Evolutionary conservation across 2,888 invertebrate species (phyloP).

Genomic region (Dendrolimus pini): DNA sequence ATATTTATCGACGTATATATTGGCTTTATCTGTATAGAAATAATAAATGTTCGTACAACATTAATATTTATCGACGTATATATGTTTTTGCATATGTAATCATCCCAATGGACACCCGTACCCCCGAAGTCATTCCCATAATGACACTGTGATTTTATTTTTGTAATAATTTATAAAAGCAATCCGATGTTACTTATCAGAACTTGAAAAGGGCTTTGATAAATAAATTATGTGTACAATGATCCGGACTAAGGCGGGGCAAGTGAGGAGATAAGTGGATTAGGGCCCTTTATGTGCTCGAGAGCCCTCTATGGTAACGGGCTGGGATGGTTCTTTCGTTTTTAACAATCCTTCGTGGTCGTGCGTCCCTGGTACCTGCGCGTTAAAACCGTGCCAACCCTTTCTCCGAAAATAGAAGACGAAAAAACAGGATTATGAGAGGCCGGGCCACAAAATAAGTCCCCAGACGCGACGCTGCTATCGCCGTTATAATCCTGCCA

Average conservation of each 20-base stretch:
- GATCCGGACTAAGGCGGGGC: conserved; percentile 9
- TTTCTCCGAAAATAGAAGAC: too few species aligned
- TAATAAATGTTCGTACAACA: too few species aligned
- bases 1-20: too few species aligned
- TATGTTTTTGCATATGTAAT: too few species aligned
- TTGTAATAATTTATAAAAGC: conserved; percentile 1
- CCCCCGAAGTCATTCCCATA: not conserved
- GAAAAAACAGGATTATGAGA: too few species aligned
- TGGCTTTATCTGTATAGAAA: too few species aligned
- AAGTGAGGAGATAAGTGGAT: conserved; percentile 19
- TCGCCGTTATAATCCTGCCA: too few species aligned
- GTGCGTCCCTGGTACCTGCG: not conserved
- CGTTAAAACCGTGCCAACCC: not conserved
- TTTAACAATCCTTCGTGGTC: not conserved
- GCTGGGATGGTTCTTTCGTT: conserved; percentile 1
- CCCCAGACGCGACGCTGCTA: too few species aligned
- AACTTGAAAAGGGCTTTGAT: conserved; percentile 14
- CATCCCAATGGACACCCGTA: too few species aligned
- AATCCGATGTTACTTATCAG: conserved; percentile 2
- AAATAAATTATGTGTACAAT: conserved; percentile 25
- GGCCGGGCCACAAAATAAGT: too few species aligned
- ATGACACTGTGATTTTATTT: not conserved
- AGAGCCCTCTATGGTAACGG: not conserved
- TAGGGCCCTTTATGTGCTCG: conserved; percentile 15
- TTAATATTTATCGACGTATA: too few species aligned